A percentile compares a stretch with the other conserved stretches of the same genome.
These are phyloP conservation scores for Phylloscopus collybita DNA, from an alignment of 2,797 vertebrate genomes.

Conservation along the genomic window DNA sequence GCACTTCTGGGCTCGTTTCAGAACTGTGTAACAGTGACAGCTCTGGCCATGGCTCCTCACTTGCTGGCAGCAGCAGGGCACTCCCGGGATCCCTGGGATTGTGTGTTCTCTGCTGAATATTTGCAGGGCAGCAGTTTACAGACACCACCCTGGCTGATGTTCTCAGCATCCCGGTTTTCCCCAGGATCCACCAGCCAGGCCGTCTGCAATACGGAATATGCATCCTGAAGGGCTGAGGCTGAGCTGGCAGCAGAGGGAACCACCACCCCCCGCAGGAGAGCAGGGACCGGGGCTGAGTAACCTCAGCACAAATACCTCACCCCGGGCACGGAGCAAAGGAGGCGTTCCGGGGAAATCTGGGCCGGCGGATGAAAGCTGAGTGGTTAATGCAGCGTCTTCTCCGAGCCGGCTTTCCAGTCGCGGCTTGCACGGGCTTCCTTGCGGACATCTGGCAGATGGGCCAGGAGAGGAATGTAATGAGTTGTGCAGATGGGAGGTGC, in stretches of 20 bases:
- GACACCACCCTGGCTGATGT: neutral
- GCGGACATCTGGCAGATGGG: conserved; percentile 57
- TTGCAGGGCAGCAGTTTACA: neutral
- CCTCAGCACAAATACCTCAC: conserved; percentile 12
- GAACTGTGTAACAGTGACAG: accelerated
- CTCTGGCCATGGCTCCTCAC: neutral
- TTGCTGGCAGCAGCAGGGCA: neutral
- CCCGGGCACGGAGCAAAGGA: neutral
- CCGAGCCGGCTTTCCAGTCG: conserved; percentile 6
- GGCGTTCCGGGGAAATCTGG: neutral
- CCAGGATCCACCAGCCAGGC: neutral
- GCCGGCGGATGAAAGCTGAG: neutral
- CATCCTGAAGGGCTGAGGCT: neutral
- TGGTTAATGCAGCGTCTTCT: neutral
- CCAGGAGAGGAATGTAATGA: conserved; percentile 9
- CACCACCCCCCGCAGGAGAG: neutral
- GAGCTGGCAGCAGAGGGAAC: neutral
- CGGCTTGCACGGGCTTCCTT: conserved; percentile 31
- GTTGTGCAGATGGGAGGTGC: conserved; percentile 63
- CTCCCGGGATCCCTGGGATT: neutral
- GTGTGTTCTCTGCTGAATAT: accelerated
- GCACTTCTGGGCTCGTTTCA: neutral
- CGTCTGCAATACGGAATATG: accelerated
- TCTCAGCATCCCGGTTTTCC: neutral
- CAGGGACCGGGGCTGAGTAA: neutral